A percentile compares a stretch with the other conserved stretches of the same genome.
Evolutionary conservation across 2,113 vertebrate genomes (phyloP).

Genomic region (Cricetomys ansorgei): DNA sequence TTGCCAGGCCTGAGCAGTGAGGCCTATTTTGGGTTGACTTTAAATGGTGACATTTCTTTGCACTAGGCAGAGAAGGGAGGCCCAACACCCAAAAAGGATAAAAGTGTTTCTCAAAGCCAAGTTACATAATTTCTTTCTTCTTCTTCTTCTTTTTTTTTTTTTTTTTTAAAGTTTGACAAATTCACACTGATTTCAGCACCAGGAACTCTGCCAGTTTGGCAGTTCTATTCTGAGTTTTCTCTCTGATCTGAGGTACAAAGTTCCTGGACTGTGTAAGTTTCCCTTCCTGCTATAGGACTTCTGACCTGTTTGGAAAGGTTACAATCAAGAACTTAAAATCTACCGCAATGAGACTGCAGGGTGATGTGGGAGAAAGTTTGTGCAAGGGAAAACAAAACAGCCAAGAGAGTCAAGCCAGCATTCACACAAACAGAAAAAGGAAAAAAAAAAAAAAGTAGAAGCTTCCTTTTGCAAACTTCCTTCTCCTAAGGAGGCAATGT

Average conservation of each 20-base stretch:
- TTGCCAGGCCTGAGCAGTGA: not conserved
- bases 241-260: slow-evolving; percentile 75
- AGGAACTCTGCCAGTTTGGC: slow-evolving; percentile 73
- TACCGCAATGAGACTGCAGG: not conserved
- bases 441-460: not conserved
- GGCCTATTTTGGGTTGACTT: not conserved
- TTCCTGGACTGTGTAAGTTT: slow-evolving; percentile 63
- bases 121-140: slow-evolving; percentile 69
- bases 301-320: slow-evolving; percentile 70
- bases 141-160: not conserved
- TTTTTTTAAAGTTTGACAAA: slow-evolving; percentile 62
- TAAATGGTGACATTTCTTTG: slow-evolving; percentile 41
- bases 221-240: slow-evolving; percentile 54
- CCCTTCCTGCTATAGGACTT: slow-evolving; percentile 69
- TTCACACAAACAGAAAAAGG: not conserved
- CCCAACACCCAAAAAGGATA: slow-evolving; percentile 24
- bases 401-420: not conserved
- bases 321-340: slow-evolving; percentile 62
- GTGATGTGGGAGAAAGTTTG: slow-evolving; percentile 53
- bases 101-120: slow-evolving; percentile 63
- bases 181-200: slow-evolving; percentile 79
- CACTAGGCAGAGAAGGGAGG: slow-evolving; percentile 4
- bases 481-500: not conserved
- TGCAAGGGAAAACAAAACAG: slow-evolving; percentile 44
- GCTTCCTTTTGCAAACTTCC: slow-evolving; percentile 11